A percentile compares a stretch with the other conserved stretches of the same genome.
Evolutionary conservation across 2,113 vertebrate genomes (phyloP).

Genomic region (Budorcas taxicolor): DNA sequence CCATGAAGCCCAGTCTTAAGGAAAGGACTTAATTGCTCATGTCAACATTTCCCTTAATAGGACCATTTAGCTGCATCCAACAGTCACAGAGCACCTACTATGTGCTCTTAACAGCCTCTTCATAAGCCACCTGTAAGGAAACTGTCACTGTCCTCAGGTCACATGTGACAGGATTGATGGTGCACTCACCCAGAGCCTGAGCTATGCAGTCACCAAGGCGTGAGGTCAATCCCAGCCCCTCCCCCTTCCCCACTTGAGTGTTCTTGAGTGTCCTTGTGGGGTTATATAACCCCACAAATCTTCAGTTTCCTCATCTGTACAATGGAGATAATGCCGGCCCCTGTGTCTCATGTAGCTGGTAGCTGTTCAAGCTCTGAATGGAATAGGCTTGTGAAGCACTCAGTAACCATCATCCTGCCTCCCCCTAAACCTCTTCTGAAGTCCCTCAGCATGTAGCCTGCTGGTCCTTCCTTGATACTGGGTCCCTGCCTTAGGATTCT

Average conservation of each 20-base stretch:
- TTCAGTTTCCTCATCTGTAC: background rate
- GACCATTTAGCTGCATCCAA: background rate
- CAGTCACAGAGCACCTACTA: no score
- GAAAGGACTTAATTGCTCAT: background rate
- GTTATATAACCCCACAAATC: background rate
- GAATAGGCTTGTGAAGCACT: background rate
- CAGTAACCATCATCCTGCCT: background rate
- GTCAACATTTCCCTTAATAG: background rate
- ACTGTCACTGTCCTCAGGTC: background rate
- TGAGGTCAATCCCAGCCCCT: background rate
- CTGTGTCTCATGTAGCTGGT: background rate
- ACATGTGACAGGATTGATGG: background rate
- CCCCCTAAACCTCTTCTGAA: background rate
- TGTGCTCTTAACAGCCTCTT: background rate
- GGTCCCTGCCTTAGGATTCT: background rate
- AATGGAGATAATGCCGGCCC: background rate
- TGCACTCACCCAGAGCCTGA: background rate
- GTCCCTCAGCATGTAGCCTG: background rate
- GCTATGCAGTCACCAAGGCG: rapidly evolving
- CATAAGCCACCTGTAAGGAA: background rate
- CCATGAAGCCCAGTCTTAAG: background rate
- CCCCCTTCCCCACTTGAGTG: background rate
- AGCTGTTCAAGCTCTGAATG: background rate
- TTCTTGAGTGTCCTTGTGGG: background rate
- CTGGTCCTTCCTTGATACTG: background rate